Conservation (phyloP, 2,113 vertebrate genomes). For the Pomatostomus ruficeps region DNA sequence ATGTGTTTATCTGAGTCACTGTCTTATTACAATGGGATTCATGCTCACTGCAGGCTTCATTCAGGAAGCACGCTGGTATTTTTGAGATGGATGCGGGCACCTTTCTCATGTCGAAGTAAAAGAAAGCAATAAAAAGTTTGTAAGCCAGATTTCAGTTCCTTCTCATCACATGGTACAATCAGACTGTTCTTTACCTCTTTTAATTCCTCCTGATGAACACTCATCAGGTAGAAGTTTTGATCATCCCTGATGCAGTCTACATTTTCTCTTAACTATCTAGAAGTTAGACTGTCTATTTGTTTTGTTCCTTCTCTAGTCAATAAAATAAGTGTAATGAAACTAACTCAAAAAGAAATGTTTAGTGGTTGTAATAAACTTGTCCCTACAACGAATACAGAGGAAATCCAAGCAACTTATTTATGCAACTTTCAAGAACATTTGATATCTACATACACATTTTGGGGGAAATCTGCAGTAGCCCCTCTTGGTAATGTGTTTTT, state of each 20-base stretch:
- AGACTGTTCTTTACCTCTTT: not conserved
- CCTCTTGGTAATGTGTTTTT: not conserved
- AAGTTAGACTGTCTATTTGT: not conserved
- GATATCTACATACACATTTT: not conserved
- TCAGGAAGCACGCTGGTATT: not conserved
- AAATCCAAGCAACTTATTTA: not conserved
- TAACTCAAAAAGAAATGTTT: not conserved
- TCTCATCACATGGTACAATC: not conserved
- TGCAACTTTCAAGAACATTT: not conserved
- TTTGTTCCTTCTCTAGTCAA: not conserved
- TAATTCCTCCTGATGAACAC: not conserved
- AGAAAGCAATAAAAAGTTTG: not conserved
- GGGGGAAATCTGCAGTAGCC: not conserved
- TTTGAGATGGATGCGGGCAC: not conserved
- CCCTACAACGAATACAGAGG: not conserved
- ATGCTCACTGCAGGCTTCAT: fast-evolving
- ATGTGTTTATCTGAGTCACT: not conserved
- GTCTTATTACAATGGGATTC: not conserved
- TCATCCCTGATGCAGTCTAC: not conserved
- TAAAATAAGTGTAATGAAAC: not conserved
- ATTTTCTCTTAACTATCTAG: not conserved
- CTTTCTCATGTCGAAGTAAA: not conserved
- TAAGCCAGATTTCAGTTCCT: not conserved
- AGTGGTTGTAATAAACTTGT: not conserved
- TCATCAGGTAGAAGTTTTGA: not conserved